phyloP scores from a whole-genome alignment of 2,113 vertebrate species.

The Carassius carassius region DNA sequence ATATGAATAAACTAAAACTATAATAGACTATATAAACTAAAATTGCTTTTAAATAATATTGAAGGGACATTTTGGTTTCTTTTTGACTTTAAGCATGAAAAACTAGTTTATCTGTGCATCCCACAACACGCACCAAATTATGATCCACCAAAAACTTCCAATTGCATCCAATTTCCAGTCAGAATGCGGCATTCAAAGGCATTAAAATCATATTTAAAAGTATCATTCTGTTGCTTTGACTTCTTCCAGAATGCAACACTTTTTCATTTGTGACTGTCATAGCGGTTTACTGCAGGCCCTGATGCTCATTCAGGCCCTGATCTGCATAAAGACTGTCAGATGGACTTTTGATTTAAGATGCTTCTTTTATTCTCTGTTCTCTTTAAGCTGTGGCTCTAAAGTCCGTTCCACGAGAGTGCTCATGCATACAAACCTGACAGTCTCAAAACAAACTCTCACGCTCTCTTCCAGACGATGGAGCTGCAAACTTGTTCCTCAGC shows the following conservation, averaged over 20 bases:
- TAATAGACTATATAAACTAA: no score
- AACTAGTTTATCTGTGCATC: background rate
- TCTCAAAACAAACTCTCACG: background rate
- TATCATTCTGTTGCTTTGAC: background rate
- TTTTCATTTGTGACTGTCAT: conserved; percentile 33
- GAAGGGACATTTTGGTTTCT: no score
- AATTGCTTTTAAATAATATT: no score
- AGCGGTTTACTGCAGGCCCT: background rate
- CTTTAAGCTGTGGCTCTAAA: conserved; percentile 13
- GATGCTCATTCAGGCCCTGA: conserved; percentile 29
- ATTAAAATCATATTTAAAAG: background rate
- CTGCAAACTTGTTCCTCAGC: conserved; percentile 18
- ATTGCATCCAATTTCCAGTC: background rate
- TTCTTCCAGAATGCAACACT: background rate
- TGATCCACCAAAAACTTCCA: background rate
- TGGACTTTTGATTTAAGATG: conserved; percentile 37
- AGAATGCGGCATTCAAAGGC: background rate
- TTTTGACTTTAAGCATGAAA: background rate
- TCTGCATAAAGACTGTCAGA: conserved; percentile 40
- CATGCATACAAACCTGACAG: conserved; percentile 41
- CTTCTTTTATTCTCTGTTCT: conserved; percentile 28
- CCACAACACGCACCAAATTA: no score
- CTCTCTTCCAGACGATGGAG: background rate
- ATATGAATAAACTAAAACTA: no score
- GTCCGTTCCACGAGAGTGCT: conserved; percentile 20